A percentile compares a stretch with the other conserved stretches of the same genome.
Evolutionary conservation across 1,140 invertebrate genomes (phyloP).

Genomic region (Tetragnatha versicolor): DNA sequence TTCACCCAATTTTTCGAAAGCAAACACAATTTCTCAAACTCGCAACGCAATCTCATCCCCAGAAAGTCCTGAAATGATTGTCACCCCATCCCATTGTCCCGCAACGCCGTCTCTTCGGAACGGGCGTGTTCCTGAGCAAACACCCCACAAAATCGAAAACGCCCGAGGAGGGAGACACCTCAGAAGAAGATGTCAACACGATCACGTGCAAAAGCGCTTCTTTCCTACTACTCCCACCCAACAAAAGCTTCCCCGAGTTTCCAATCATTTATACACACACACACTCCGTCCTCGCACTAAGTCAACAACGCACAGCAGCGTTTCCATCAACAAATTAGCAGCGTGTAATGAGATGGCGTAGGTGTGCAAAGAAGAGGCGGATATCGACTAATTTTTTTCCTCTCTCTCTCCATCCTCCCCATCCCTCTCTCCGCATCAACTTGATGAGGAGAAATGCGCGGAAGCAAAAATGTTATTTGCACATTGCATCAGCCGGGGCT

Average conservation of each 20-base stretch:
- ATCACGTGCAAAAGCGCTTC: too few relatives aligned
- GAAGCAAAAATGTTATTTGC: conserved; percentile 57
- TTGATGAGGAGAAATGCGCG: conserved; percentile 58
- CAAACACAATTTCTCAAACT: too few relatives aligned
- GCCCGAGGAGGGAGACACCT: conserved; percentile 7
- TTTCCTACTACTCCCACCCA: conserved; percentile 18
- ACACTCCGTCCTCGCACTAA: conserved; percentile 28
- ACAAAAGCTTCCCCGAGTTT: conserved; percentile 40
- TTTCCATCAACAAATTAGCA: conserved; percentile 56
- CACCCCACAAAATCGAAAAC: too few relatives aligned
- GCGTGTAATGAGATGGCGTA: conserved; percentile 53
- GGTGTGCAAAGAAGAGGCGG: conserved; percentile 42
- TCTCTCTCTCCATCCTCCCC: not conserved
- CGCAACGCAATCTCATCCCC: too few relatives aligned
- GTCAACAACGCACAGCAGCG: conserved; percentile 32
- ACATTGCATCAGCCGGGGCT: conserved; percentile 53
- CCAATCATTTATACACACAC: conserved; percentile 49
- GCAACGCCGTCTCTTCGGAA: not conserved
- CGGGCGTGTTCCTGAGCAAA: not conserved
- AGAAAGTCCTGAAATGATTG: not conserved
- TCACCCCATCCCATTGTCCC: not conserved
- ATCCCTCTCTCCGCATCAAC: conserved; percentile 43
- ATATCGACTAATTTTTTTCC: conserved; percentile 53
- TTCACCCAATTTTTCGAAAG: too few relatives aligned
- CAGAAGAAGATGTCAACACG: too few relatives aligned